Evolutionary conservation across 1,140 invertebrate genomes (phyloP).

Genomic region (Acromyrmex heyeri): DNA sequence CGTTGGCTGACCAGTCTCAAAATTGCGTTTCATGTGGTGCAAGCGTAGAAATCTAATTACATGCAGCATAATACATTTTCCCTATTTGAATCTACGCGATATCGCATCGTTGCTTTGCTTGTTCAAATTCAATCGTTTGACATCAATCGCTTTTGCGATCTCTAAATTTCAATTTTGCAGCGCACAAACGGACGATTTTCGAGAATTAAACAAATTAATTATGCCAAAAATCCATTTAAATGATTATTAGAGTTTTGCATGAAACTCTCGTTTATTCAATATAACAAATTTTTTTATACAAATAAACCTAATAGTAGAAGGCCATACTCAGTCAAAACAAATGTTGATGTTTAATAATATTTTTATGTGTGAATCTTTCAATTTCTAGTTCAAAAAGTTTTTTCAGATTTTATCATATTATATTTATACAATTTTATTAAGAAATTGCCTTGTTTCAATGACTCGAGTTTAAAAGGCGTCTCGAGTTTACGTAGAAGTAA

Average conservation of each 20-base stretch:
- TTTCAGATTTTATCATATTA: neutral
- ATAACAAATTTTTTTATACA: no score
- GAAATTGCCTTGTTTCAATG: neutral
- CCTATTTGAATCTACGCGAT: neutral
- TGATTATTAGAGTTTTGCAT: neutral
- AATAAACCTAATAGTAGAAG: no score
- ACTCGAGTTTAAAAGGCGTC: neutral
- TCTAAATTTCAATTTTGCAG: conserved; percentile 32
- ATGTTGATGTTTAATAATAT: no score
- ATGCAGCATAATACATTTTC: conserved; percentile 21
- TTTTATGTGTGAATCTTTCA: no score
- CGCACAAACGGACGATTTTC: neutral
- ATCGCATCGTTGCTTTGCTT: neutral
- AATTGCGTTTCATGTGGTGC: conserved; percentile 3
- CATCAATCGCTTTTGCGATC: neutral
- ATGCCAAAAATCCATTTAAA: neutral
- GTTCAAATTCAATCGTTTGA: neutral
- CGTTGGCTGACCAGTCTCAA: conserved; percentile 12
- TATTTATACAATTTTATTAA: neutral
- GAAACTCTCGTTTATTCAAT: neutral
- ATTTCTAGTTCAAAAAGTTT: neutral
- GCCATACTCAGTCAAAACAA: no score
- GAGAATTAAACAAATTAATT: conserved; percentile 7
- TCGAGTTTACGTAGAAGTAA: neutral
- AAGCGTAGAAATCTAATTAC: conserved; percentile 43